Conservation (phyloP, 2,888 invertebrate genomes). For the Panopea generosa region DNA sequence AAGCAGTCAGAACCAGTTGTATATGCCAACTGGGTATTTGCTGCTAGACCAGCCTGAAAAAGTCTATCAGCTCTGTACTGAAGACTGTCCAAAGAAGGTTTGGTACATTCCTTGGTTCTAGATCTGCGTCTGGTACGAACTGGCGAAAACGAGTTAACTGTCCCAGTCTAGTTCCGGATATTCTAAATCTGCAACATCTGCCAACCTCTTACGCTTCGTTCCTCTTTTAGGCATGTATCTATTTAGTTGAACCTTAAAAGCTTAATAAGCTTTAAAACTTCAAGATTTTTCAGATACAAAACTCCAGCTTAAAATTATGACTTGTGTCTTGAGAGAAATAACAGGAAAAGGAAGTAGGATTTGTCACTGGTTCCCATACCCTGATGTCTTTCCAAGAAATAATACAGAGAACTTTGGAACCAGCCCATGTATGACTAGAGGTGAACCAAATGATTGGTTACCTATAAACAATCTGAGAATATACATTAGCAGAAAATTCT, state of each 20-base stretch:
- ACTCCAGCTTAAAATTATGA: background rate
- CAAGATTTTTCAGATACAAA: background rate
- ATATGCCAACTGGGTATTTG: background rate
- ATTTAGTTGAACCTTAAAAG: background rate
- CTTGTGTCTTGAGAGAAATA: no score
- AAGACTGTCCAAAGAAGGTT: slow-evolving; percentile 5
- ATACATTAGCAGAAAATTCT: no score
- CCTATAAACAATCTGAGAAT: background rate
- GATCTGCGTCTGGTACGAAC: no score
- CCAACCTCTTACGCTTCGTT: background rate
- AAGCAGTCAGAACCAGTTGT: background rate
- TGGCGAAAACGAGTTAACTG: background rate
- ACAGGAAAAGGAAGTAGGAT: background rate
- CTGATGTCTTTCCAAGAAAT: no score
- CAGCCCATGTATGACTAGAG: background rate
- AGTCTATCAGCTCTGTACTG: background rate
- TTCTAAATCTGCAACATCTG: background rate
- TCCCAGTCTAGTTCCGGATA: background rate
- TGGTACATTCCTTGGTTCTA: background rate
- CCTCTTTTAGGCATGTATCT: background rate
- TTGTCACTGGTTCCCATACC: background rate
- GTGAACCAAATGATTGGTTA: background rate
- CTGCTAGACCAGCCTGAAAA: background rate
- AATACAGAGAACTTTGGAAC: background rate
- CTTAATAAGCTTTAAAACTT: background rate